Percentiles rank a stretch among this genome's conserved stretches.
Evolutionary conservation across 2,113 vertebrate genomes (phyloP).

Genomic region (Prunella himalayana): DNA sequence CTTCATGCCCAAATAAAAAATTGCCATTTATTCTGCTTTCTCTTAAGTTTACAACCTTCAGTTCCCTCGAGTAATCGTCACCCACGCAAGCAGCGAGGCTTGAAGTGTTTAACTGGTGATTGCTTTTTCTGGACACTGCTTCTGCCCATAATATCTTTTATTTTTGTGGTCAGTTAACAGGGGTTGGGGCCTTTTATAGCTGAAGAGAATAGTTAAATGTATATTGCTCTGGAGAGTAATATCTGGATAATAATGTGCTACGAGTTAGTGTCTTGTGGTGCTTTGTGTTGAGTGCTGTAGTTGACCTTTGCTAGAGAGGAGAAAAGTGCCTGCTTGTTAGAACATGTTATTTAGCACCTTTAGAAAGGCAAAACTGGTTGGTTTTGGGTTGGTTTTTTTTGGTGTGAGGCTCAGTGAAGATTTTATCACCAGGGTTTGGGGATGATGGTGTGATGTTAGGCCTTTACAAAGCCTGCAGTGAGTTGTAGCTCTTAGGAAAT

Average conservation of each 20-base stretch:
- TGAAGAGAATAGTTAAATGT: conserved; percentile 37
- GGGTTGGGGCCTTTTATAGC: background rate
- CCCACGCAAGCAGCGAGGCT: background rate
- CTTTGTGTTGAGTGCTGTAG: background rate
- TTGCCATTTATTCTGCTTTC: background rate
- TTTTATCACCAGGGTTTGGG: background rate
- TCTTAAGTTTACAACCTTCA: background rate
- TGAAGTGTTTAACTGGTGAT: background rate
- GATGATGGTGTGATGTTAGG: background rate
- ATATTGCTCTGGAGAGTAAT: conserved; percentile 18
- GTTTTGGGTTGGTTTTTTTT: background rate
- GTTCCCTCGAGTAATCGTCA: background rate
- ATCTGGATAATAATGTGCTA: conserved; percentile 28
- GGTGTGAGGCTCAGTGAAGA: background rate
- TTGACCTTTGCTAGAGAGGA: conserved; percentile 34
- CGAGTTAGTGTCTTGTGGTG: background rate
- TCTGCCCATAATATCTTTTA: background rate
- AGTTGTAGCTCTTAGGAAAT: background rate
- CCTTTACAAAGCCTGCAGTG: background rate
- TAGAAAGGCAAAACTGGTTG: background rate
- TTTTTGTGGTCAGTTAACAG: conserved; percentile 21
- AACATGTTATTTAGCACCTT: background rate
- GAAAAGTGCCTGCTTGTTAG: background rate
- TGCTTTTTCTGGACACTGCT: background rate
- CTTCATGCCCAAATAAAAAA: background rate